phyloP scores from a whole-genome alignment of 2,888 invertebrate genomes.

The Campoplex capitator region DNA sequence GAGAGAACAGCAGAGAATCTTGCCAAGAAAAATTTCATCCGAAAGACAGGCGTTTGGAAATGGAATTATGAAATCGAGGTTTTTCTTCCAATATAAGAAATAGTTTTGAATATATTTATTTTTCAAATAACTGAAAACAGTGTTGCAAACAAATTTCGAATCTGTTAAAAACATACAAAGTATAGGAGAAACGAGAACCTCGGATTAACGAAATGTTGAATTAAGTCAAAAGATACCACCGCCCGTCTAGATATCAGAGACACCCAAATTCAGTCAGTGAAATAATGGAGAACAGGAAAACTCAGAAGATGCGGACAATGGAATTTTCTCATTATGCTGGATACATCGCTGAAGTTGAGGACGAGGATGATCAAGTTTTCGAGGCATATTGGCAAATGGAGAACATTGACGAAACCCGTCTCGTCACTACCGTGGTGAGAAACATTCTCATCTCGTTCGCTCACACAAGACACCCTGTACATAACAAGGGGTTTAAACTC shows the following conservation, averaged over 20 bases:
- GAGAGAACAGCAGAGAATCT: conserved; percentile 54
- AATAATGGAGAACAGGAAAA: background rate
- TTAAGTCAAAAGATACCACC: background rate
- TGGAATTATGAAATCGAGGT: background rate
- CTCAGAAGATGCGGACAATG: background rate
- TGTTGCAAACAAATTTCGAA: background rate
- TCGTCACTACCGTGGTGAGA: background rate
- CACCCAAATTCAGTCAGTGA: background rate
- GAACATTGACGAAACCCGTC: background rate
- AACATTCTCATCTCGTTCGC: conserved; percentile 48
- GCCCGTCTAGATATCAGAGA: background rate
- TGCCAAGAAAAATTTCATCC: conserved; percentile 51
- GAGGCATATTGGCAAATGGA: conserved; percentile 21
- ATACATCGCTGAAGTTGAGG: background rate
- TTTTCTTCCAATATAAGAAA: background rate
- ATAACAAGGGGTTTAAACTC: conserved; percentile 39
- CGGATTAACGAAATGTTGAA: background rate
- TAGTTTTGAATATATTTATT: background rate
- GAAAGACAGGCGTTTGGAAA: conserved; percentile 15
- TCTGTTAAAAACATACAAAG: too few relatives aligned
- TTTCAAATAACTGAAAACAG: background rate
- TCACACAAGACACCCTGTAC: conserved; percentile 17
- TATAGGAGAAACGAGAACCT: background rate
- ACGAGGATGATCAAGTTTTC: conserved; percentile 27
- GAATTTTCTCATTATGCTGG: background rate